phyloP scores from a whole-genome alignment of 2,888 invertebrate species.

The Tubulanus polymorphus region DNA sequence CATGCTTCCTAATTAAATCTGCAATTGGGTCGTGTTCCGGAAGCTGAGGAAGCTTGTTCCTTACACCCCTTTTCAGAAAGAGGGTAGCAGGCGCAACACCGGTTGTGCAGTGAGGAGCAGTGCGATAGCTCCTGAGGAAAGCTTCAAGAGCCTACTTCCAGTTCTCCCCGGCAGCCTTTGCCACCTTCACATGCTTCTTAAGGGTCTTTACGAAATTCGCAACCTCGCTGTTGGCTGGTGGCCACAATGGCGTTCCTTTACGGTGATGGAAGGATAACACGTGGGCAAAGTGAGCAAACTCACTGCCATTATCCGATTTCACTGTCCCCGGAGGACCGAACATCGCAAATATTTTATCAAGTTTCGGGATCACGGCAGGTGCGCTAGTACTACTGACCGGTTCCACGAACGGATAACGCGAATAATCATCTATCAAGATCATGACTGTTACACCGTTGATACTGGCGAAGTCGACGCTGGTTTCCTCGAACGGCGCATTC shows the following conservation, averaged over 20 bases:
- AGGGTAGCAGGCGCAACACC: background rate
- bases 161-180: background rate
- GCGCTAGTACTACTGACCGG: constrained; percentile 14
- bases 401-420: constrained; percentile 14
- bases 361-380: constrained; percentile 10
- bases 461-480: constrained; percentile 19
- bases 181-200: background rate
- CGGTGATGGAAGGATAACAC: constrained; percentile 10
- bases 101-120: background rate
- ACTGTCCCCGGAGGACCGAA: constrained; percentile 6
- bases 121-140: background rate
- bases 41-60: background rate
- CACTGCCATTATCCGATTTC: constrained; percentile 12
- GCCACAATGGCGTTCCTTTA: constrained; percentile 13
- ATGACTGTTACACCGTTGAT: constrained; percentile 16
- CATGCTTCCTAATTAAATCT: background rate
- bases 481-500: constrained; percentile 9
- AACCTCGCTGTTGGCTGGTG: background rate
- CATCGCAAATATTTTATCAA: constrained; percentile 13
- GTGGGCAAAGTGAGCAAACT: constrained; percentile 10
- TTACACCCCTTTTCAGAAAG: background rate
- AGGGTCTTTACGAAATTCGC: background rate
- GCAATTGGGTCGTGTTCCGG: background rate
- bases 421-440: constrained; percentile 22
- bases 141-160: background rate